Evolutionary conservation across 30 jellyfish, hydroid and myxozoan species (phyloP), one percentile per base, ranked within the genome.

Genomic region (Pelagia noctiluca): DNA sequence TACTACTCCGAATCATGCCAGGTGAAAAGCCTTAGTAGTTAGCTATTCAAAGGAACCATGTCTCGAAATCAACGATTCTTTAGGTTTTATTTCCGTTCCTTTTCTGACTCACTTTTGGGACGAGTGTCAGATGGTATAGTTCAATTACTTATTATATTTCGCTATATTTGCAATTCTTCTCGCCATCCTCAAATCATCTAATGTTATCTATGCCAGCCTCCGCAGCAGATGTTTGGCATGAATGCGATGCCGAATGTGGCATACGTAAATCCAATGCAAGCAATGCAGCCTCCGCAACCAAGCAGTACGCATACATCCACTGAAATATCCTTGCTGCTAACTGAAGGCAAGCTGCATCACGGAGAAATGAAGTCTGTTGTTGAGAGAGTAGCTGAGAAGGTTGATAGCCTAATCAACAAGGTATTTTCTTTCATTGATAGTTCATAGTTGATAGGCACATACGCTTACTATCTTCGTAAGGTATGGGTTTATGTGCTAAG

Each of bases 291-390:
- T 1, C 52, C 94, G 37, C 88, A 79, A 28, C 2, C 88, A 16
- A 31, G 88, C 46, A 38, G 73, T 26, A 57, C 85, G 8, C 74
- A 80, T 21, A 16, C 88, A 19, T 33, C 95, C 8, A 65, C 79
- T 7, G 98, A 91, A 26, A 42, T 91, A 63, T 76, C 87, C 2
- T 46, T 91, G 60, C 65, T 91, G 52, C 48, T 86, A 50, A 78
- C 98, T 25, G 98, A 91, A 46, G 78, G 96, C 48, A 76, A 86
- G 23, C 63, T 91, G 72, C 84, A 85, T 34, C 95, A 84, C 23
- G 83, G 88, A 13, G 98, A 91, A 72, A 78, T 79, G 10, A 91
- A 67, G 75, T 50, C 88, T 19, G 92, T 89, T 33, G 86, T 91
- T 12, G 36, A 68, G 1, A 88, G 92, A 22, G 86, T 91, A 10